phyloP scores from a whole-genome alignment of 1,140 invertebrate species.

The Mercenaria mercenaria region DNA sequence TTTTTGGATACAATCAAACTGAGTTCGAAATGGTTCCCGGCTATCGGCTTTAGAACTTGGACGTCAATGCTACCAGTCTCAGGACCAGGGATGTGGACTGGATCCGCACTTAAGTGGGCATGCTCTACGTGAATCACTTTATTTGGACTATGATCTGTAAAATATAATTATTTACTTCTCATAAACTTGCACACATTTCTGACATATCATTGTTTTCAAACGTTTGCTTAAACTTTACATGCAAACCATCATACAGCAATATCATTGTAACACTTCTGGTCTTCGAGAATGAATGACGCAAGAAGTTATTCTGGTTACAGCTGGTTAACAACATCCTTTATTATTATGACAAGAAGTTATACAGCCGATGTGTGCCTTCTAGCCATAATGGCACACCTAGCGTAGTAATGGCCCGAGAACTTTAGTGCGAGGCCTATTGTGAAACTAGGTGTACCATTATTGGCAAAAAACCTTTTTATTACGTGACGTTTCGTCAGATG shows the following conservation, averaged over 20 bases:
- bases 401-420: too few species aligned
- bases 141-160: conserved; percentile 34
- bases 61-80: conserved; percentile 47
- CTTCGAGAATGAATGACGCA: not conserved
- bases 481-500: too few species aligned
- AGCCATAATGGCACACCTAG: too few species aligned
- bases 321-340: not conserved
- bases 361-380: too few species aligned
- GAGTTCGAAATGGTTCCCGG: conserved; percentile 30
- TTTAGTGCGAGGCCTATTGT: too few species aligned
- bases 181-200: not conserved
- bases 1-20: not conserved
- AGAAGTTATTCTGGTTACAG: not conserved
- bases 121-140: conserved; percentile 32
- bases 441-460: too few species aligned
- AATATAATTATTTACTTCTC: not conserved
- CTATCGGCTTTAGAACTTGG: conserved; percentile 26
- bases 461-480: too few species aligned
- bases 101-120: conserved; percentile 44
- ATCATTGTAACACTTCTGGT: not conserved
- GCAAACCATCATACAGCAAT: not conserved
- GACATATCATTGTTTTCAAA: not conserved
- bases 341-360: too few species aligned
- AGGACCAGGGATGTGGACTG: conserved; percentile 52
- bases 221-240: not conserved